A percentile compares a stretch with the other conserved stretches of the same genome.
Conservation (phyloP, 2,113 vertebrate species). For the Ameiurus melas region DNA sequence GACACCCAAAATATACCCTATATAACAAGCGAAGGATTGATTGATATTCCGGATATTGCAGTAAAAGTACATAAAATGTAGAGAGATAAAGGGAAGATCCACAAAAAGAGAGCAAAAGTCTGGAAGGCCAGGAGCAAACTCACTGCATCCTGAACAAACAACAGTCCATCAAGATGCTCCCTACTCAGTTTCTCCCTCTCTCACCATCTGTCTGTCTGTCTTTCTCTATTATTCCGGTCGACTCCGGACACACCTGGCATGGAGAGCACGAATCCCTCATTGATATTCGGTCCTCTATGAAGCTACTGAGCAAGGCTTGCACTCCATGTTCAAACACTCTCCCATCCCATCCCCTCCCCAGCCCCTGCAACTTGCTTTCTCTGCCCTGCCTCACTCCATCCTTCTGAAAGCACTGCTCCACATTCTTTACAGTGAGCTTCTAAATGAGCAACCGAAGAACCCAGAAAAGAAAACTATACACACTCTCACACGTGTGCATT, state of each 20-base stretch:
- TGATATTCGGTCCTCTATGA: slow-evolving; percentile 40
- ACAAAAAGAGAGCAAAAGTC: slow-evolving; percentile 2
- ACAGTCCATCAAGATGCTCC: slow-evolving; percentile 7
- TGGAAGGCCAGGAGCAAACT: slow-evolving; percentile 26
- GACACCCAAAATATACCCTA: no score
- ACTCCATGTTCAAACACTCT: slow-evolving; percentile 37
- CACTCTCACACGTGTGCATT: slow-evolving; percentile 5
- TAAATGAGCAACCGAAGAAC: not conserved
- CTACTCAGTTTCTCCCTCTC: not conserved
- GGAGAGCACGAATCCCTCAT: slow-evolving; percentile 23
- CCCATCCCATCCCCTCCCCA: not conserved
- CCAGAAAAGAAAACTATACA: slow-evolving; percentile 14
- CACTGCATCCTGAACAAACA: slow-evolving; percentile 27
- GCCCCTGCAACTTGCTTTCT: not conserved
- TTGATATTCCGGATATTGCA: not conserved
- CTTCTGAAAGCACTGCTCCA: slow-evolving; percentile 1
- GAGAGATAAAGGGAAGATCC: not conserved
- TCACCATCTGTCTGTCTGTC: not conserved
- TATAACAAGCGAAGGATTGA: not conserved
- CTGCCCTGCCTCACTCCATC: not conserved
- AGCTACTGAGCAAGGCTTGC: not conserved
- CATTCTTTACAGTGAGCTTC: not conserved
- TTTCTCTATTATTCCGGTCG: not conserved
- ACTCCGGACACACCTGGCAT: slow-evolving; percentile 23
- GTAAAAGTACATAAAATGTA: not conserved